Conservation (phyloP, 2,797 vertebrate species). For the Dicrostonyx torquatus region DNA sequence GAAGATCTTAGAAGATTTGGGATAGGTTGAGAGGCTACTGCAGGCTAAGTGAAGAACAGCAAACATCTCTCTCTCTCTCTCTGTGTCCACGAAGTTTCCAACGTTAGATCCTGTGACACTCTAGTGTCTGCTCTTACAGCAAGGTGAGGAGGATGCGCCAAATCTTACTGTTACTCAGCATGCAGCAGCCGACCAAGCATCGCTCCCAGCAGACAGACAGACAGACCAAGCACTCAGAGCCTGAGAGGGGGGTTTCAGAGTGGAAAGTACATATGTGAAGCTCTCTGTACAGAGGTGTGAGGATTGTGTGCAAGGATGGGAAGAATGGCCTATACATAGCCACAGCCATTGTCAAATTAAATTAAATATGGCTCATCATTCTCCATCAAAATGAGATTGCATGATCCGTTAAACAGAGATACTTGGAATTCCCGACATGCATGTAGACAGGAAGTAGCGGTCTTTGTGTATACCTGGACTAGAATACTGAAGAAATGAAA, state of each 20-base stretch:
- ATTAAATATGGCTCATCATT: background rate
- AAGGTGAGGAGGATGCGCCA: background rate
- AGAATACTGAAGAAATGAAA: conserved; percentile 41
- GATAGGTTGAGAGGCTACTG: background rate
- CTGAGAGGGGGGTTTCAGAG: background rate
- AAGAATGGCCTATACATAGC: background rate
- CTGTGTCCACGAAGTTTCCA: conserved; percentile 5
- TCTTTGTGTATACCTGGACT: background rate
- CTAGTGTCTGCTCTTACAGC: background rate
- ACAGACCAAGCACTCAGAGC: background rate
- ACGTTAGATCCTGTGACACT: background rate
- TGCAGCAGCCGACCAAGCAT: background rate
- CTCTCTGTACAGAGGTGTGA: background rate
- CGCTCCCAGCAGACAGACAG: background rate
- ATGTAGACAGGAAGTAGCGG: conserved; percentile 9
- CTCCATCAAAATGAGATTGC: conserved; percentile 20
- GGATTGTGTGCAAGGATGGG: background rate
- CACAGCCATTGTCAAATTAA: background rate
- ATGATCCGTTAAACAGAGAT: background rate
- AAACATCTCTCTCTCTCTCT: background rate
- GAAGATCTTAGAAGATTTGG: background rate
- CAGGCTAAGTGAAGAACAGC: background rate
- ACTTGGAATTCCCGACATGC: background rate
- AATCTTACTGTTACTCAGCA: background rate
- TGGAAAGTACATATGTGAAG: background rate